Evolutionary conservation across 1,140 invertebrate species (phyloP).

Genomic region (Phymastichus coffea): DNA sequence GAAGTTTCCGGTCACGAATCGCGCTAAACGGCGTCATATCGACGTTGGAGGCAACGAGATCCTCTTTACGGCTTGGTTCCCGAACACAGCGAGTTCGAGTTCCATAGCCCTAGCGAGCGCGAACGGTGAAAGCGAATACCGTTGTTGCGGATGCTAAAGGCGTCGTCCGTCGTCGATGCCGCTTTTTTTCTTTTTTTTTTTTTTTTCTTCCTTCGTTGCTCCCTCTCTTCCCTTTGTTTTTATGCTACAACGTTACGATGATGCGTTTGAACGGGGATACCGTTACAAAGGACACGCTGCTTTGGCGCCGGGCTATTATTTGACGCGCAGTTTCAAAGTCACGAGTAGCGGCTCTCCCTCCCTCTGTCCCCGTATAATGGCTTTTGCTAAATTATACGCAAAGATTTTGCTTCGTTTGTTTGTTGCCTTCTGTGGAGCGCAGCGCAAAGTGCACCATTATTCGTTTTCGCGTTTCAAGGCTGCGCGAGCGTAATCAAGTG

Average conservation of each 20-base stretch:
- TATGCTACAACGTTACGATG: too few relatives aligned
- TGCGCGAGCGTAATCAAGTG: too few relatives aligned
- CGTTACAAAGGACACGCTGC: constrained; percentile 27
- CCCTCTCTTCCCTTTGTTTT: too few relatives aligned
- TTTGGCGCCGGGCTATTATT: constrained; percentile 7
- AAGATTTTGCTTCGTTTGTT: too few relatives aligned
- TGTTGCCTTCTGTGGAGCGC: too few relatives aligned
- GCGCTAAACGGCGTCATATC: too few relatives aligned
- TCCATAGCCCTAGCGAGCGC: background rate
- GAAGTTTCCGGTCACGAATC: background rate
- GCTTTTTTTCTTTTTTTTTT: background rate
- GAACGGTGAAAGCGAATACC: constrained; percentile 29
- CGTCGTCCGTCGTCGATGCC: too few relatives aligned
- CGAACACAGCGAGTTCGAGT: background rate
- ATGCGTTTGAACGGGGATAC: constrained; percentile 22
- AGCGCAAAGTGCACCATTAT: too few relatives aligned
- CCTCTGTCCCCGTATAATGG: too few relatives aligned
- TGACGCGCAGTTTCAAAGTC: constrained; percentile 1
- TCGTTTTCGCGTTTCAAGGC: too few relatives aligned
- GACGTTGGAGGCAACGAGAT: background rate
- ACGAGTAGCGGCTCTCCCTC: too few relatives aligned
- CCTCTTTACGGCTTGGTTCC: background rate
- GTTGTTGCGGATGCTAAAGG: constrained; percentile 17
- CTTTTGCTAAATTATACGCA: too few relatives aligned
- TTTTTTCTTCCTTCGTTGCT: background rate